phyloP scores from a whole-genome alignment of 2,888 invertebrate genomes.

The Caenorhabditis sp. region DNA sequence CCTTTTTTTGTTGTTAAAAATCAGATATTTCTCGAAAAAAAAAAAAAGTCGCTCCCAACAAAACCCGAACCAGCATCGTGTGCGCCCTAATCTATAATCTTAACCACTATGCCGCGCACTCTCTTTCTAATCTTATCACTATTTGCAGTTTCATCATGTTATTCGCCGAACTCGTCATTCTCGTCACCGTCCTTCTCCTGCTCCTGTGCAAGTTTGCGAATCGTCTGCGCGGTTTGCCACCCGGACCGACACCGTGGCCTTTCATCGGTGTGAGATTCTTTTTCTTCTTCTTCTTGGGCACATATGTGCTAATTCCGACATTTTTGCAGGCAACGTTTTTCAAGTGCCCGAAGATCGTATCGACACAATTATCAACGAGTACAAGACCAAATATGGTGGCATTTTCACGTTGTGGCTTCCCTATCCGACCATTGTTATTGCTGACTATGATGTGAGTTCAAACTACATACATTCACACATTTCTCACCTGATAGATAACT shows the following conservation, averaged over 20 bases:
- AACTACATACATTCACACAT: too few species aligned
- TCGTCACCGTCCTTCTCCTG: conserved; percentile 31
- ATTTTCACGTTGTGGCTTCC: conserved; percentile 53
- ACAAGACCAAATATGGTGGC: conserved; percentile 41
- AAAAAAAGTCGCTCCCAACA: too few species aligned
- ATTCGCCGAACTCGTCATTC: conserved; percentile 35
- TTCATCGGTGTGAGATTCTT: conserved; percentile 32
- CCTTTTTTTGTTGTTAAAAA: too few species aligned
- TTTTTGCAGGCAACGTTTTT: conserved; percentile 32
- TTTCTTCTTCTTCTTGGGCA: not conserved
- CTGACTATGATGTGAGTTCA: conserved; percentile 42
- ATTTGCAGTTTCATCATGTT: conserved; percentile 8
- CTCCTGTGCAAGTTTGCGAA: conserved; percentile 42
- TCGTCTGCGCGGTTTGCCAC: conserved; percentile 41
- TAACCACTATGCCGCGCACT: too few species aligned
- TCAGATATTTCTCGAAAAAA: too few species aligned
- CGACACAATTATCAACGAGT: conserved; percentile 35
- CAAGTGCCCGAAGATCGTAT: conserved; percentile 34
- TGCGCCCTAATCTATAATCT: too few species aligned
- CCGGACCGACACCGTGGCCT: conserved; percentile 47
- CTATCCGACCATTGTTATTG: conserved; percentile 45
- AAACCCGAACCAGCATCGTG: too few species aligned
- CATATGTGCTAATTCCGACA: too few species aligned
- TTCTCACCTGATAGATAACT: not conserved
- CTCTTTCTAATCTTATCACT: too few species aligned